Evolutionary conservation across 2,797 vertebrate species (phyloP), one percentile per base, ranked within the genome.

Genomic region (Scyliorhinus canicula): DNA sequence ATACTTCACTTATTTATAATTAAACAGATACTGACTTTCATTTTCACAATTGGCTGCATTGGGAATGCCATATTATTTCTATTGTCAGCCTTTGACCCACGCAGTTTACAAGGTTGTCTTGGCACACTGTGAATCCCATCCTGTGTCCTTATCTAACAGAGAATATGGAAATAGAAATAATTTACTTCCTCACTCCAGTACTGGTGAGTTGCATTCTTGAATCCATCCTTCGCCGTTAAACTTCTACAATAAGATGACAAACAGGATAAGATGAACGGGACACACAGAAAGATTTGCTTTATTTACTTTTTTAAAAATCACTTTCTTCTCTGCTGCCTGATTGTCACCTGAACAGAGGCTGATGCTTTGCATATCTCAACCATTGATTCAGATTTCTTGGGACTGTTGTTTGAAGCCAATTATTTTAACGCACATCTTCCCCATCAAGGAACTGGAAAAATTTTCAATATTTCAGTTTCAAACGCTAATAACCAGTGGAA

Each of bases 391-490:
- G 65, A 14, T 26, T 12, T 31, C 69, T 93, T 65, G 40, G 44
- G n/a, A 93, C 26, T 93, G 44, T 7, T 47, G 14, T 69, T 69
- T 93, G 91, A 69, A 93, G 65, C 63, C n/a, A 93, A 93, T 69
- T 67, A 93, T 69, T 67, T 93, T 67, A 93, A 69, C n/a, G 69
- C 5, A 67, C 26, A 9, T 93, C 40, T 1, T 67, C 63, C 65
- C 26, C 63, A 93, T 93, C 44, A 69, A 69, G 40, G 67, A 69
- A 65, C 40, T 35, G 21, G 16, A 40, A 63, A 40, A 19, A 63
- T 65, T 93, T 65, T 93, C 90, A 65, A 69, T 31, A 69, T 65
- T 93, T 93, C 35, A 9, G 35, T 65, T 93, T 8, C n/a, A 24
- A 93, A 28, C 90, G 2, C 19, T 11, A 26, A 63, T 65, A 93